Conservation (phyloP, 2,888 invertebrate genomes). For the Acanthacorydalis orientalis region DNA sequence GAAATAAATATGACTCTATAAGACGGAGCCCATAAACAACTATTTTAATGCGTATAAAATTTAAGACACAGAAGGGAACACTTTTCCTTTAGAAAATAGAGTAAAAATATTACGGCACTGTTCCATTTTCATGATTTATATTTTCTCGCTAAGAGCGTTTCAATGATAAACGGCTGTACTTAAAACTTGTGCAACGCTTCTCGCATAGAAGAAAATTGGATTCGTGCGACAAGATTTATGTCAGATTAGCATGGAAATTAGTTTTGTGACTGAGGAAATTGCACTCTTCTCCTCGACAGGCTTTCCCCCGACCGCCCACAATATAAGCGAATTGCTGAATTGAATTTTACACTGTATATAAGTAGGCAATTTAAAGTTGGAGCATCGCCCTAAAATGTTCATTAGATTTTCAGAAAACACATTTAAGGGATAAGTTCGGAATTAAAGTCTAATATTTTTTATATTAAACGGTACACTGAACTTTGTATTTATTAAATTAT, state of each 20-base stretch:
- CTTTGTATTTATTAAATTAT: too few species aligned
- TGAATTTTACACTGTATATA: not conserved
- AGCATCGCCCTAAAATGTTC: not conserved
- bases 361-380: not conserved
- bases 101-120: not conserved
- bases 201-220: slow-evolving; percentile 6
- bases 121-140: slow-evolving; percentile 1
- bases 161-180: slow-evolving; percentile 6
- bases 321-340: not conserved
- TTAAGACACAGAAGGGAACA: not conserved
- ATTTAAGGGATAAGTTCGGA: too few species aligned
- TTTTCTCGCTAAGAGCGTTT: slow-evolving; percentile 5
- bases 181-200: slow-evolving; percentile 4
- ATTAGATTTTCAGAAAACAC: too few species aligned
- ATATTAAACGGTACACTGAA: too few species aligned
- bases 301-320: not conserved
- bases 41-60: not conserved
- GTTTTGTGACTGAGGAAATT: slow-evolving; percentile 7
- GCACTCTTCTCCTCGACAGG: not conserved
- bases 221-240: slow-evolving; percentile 7
- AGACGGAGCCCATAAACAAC: too few species aligned
- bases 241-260: slow-evolving; percentile 8
- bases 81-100: not conserved
- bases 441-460: too few species aligned
- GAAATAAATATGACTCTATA: too few species aligned